phyloP scores from a whole-genome alignment of 1,140 invertebrate genomes.

The Sarcophaga bullata region DNA sequence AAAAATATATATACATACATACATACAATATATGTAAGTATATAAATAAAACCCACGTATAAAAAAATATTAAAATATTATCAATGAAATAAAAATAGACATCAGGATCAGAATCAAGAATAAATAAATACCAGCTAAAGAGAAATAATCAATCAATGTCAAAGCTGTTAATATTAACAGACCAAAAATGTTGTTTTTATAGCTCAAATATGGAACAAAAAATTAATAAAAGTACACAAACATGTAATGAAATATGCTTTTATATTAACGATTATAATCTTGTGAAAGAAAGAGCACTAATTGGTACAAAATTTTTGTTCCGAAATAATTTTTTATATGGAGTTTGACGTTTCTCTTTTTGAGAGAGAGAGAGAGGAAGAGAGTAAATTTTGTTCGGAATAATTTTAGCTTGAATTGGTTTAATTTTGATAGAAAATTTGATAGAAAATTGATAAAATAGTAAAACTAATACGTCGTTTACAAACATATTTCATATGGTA shows the following conservation, averaged over 20 bases:
- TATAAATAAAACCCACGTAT: slow-evolving; percentile 11
- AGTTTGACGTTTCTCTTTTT: no score
- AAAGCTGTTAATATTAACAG: slow-evolving; percentile 34
- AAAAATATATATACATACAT: no score
- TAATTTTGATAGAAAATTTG: no score
- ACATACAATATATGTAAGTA: no score
- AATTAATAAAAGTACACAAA: background rate
- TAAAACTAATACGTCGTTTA: no score
- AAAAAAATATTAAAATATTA: background rate
- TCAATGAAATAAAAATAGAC: background rate
- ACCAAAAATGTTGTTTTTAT: slow-evolving; percentile 26
- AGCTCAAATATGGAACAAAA: slow-evolving; percentile 7
- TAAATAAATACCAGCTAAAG: background rate
- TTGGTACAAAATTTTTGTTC: no score
- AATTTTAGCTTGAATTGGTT: no score
- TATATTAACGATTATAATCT: background rate
- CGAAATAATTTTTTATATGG: no score
- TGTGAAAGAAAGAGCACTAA: background rate
- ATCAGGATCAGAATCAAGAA: slow-evolving; percentile 15
- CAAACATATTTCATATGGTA: no score
- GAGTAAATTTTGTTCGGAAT: no score
- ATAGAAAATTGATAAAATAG: no score
- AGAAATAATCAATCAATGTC: slow-evolving; percentile 38
- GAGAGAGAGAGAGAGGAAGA: no score
- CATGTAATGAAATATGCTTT: background rate